These are phyloP conservation scores for Lithobius niger DNA, from an alignment of 1,140 invertebrate species.

Conservation along the genomic window DNA sequence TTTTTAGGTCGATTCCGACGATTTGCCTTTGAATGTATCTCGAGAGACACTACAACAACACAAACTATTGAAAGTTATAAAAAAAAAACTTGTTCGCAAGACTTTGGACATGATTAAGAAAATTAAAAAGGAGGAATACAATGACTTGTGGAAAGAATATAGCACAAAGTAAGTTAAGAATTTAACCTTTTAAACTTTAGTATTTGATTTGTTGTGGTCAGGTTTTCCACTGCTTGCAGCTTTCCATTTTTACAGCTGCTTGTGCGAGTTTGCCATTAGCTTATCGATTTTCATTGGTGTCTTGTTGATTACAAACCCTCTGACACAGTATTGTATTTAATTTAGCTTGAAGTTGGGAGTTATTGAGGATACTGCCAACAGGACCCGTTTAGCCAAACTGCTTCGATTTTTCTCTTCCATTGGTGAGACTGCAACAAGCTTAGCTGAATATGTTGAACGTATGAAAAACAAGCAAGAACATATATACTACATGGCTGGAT, in stretches of 20 bases:
- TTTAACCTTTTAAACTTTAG: too few relatives aligned
- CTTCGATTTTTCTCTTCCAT: slow-evolving; percentile 81
- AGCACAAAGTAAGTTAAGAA: slow-evolving; percentile 69
- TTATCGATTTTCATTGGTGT: too few relatives aligned
- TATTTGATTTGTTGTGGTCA: too few relatives aligned
- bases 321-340: too few relatives aligned
- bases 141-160: slow-evolving; percentile 98
- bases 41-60: slow-evolving; percentile 93
- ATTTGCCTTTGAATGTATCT: slow-evolving; percentile 95
- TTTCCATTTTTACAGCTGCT: too few relatives aligned
- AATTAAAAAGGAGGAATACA: slow-evolving; percentile 76
- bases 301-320: too few relatives aligned
- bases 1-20: slow-evolving; percentile 78
- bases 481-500: slow-evolving; percentile 94
- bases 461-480: slow-evolving; percentile 96
- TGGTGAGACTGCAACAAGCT: slow-evolving; percentile 49
- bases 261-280: too few relatives aligned
- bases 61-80: slow-evolving; percentile 97
- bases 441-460: slow-evolving; percentile 80
- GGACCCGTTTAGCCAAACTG: slow-evolving; percentile 87
- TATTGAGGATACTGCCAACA: slow-evolving; percentile 94
- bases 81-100: slow-evolving; percentile 96
- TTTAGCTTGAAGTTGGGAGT: slow-evolving; percentile 91
- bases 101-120: slow-evolving; percentile 98
- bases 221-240: too few relatives aligned